These are phyloP conservation scores for Adelphocoris suturalis DNA, from an alignment of 2,888 invertebrate species.

Conservation along the genomic window DNA sequence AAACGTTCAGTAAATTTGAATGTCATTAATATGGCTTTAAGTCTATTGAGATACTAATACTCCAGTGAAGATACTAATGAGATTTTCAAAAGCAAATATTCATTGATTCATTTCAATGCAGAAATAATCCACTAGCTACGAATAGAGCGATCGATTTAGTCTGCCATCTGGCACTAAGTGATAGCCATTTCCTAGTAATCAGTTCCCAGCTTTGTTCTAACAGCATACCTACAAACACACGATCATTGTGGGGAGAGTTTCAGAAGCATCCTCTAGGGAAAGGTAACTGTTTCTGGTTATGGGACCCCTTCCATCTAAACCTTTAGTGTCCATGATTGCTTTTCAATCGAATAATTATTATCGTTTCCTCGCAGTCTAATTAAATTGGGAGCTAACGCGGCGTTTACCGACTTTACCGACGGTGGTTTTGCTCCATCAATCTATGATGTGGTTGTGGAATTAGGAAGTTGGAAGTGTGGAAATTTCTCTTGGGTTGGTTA, in stretches of 20 bases:
- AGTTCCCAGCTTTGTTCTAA: neutral
- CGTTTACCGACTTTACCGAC: neutral
- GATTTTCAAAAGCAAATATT: no score
- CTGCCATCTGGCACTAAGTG: neutral
- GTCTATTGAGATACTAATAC: no score
- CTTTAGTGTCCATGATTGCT: conserved; percentile 20
- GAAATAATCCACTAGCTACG: no score
- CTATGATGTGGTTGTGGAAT: no score
- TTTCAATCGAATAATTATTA: conserved; percentile 25
- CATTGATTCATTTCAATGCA: no score
- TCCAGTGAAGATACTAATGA: no score
- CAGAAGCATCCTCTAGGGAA: neutral
- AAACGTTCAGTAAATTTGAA: no score
- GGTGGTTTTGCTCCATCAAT: no score
- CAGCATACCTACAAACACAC: neutral
- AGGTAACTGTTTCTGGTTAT: neutral
- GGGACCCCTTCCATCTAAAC: neutral
- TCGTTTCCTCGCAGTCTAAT: neutral
- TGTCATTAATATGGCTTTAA: no score
- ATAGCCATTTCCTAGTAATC: neutral
- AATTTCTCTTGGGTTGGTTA: no score
- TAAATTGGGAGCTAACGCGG: neutral
- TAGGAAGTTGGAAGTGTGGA: no score
- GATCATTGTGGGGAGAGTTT: neutral
- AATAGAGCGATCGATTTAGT: neutral